Base-by-base conservation (phyloP, 2,888 invertebrate species). In the Drosophila demipolita region DNA sequence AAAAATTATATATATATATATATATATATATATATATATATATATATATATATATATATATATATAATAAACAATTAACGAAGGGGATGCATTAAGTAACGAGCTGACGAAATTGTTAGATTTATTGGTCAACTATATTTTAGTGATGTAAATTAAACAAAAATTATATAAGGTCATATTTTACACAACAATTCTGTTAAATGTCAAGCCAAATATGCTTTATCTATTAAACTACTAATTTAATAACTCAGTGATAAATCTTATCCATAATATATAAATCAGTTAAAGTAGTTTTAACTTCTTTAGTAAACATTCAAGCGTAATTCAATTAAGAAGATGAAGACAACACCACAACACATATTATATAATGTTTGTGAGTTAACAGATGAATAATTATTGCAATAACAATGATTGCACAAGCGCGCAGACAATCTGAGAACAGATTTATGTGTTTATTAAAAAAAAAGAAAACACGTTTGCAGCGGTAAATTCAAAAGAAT, bases 321-420 rank as follows among this genome's bases (percentile, higher is more conserved):
- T 59, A 66, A 68, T 55, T 67, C 64, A 69, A 64, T 70, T 68
- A 77, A 35, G 38, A n/a, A n/a, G 8, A 59, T 23, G 48, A 8
- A 73, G 66, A 69, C 75, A 88, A 84, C 73, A 52, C 73, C 72
- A 68, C 73, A 76, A 73, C 73, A 66, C 66, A 71, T 62, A 67
- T 84, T 89, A 73, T 78, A 74, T 89, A 84, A 84, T 78, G 66
- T 49, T 50, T 54, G 50, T 48, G 66, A 75, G 69, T 70, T 53
- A 67, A 60, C 64, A 74, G 54, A 66, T 76, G 66, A 73, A 68
- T 83, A 73, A 81, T 83, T 69, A 83, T 86, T 70, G 55, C 58
- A 54, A 52, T 29, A 48, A 50, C 71, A 36, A 49, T 45, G 38
- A 54, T 58, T 65, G 42, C 61, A 55, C 20, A n/a, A 32, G 59